These are phyloP conservation scores for Habroteleia sp. DNA, from an alignment of 2,888 invertebrate species.

Conservation along the genomic window DNA sequence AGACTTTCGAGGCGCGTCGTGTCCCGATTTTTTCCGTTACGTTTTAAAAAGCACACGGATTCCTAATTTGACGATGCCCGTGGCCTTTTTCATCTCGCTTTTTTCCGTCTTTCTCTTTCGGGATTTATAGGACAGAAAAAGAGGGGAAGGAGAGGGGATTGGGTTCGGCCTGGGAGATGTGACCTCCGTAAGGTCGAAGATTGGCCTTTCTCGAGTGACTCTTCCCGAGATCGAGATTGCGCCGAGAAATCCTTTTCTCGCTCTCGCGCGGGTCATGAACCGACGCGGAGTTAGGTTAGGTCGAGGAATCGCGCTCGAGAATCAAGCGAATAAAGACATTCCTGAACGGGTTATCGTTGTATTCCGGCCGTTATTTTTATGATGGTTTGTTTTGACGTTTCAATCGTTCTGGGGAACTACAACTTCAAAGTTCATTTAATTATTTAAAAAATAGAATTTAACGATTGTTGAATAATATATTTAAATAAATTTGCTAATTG, in stretches of 20 bases:
- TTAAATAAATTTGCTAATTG: too few relatives aligned
- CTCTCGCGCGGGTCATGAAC: constrained; percentile 61
- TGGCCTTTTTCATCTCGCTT: constrained; percentile 1
- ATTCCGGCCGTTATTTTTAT: constrained; percentile 45
- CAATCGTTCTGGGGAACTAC: too few relatives aligned
- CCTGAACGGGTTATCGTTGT: constrained; percentile 44
- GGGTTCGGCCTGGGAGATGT: constrained; percentile 59
- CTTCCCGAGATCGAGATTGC: constrained; percentile 58
- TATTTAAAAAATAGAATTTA: too few relatives aligned
- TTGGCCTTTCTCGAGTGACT: constrained; percentile 62
- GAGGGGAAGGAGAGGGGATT: background rate
- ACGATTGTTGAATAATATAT: too few relatives aligned
- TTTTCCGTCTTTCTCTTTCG: background rate
- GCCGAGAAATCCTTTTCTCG: constrained; percentile 57
- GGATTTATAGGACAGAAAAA: constrained; percentile 18
- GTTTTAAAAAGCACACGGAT: constrained; percentile 19
- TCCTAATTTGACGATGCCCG: constrained; percentile 31
- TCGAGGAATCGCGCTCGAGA: constrained; percentile 55
- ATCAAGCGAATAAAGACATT: constrained; percentile 57
- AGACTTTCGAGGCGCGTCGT: constrained; percentile 25
- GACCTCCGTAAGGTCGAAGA: constrained; percentile 65
- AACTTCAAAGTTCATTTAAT: too few relatives aligned
- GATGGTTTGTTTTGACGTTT: constrained; percentile 38
- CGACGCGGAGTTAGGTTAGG: constrained; percentile 56
- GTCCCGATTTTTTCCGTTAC: constrained; percentile 40